Evolutionary conservation across 2,797 vertebrate species (phyloP).

Genomic region (Columba guinea): DNA sequence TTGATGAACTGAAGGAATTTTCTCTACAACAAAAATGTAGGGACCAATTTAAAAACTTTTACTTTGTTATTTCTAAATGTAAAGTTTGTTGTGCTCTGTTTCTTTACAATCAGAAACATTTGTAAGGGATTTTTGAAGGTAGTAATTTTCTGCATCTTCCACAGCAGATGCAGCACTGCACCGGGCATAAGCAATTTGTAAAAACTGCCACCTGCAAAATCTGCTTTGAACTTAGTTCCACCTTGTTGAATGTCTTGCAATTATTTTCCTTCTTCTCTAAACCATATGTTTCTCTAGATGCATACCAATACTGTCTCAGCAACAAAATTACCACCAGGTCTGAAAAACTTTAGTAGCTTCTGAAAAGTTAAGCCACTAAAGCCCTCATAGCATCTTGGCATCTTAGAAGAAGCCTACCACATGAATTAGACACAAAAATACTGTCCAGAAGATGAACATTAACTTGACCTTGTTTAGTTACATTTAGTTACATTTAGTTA

Average conservation of each 20-base stretch:
- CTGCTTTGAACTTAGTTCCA: background rate
- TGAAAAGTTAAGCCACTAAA: background rate
- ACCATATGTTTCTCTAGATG: background rate
- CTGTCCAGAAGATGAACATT: background rate
- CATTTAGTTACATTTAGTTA: too few species aligned
- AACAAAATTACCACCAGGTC: background rate
- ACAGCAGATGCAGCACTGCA: too few species aligned
- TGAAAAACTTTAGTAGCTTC: background rate
- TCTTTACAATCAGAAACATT: background rate
- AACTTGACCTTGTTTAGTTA: too few species aligned
- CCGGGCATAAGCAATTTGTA: background rate
- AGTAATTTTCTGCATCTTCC: background rate
- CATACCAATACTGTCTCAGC: background rate
- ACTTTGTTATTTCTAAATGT: background rate
- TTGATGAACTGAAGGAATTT: background rate
- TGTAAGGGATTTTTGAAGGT: background rate
- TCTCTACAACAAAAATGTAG: background rate
- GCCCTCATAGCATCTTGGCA: too few species aligned
- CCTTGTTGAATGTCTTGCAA: background rate
- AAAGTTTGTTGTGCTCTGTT: background rate
- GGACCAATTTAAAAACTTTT: background rate
- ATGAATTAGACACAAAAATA: fast-evolving
- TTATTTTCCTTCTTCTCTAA: background rate
- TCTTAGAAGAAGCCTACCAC: background rate
- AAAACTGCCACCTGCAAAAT: too few species aligned